These are phyloP conservation scores for Xiphophorus maculatus DNA, from an alignment of 2,113 vertebrate genomes.

Conservation along the genomic window DNA sequence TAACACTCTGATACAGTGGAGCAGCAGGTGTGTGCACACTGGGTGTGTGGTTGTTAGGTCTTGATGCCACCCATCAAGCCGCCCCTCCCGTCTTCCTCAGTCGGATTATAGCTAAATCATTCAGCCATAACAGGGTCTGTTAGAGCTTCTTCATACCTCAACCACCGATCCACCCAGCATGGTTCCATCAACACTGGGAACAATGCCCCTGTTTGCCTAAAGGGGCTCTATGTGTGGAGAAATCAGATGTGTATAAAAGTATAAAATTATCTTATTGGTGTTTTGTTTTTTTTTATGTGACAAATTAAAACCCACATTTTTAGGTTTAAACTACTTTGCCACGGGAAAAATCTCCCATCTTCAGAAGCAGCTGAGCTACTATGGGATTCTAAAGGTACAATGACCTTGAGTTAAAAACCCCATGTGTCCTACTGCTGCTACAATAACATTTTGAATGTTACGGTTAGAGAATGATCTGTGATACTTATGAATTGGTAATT, in stretches of 20 bases:
- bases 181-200: constrained; percentile 43
- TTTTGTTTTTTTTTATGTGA: constrained; percentile 22
- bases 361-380: not conserved
- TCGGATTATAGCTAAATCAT: constrained; percentile 72
- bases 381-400: not conserved
- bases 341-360: constrained; percentile 8
- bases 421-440: not conserved
- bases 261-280: constrained; percentile 9
- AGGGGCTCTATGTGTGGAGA: not conserved
- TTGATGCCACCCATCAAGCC: constrained; percentile 46
- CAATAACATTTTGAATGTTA: not conserved
- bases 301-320: constrained; percentile 16
- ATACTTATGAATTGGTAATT: not conserved
- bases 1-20: constrained; percentile 54
- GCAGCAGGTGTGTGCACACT: constrained; percentile 69
- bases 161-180: constrained; percentile 63
- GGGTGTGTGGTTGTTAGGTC: constrained; percentile 56
- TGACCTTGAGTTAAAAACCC: not conserved
- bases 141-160: constrained; percentile 52
- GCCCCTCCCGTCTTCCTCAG: constrained; percentile 48
- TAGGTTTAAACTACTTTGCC: constrained; percentile 17
- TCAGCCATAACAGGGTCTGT: constrained; percentile 62
- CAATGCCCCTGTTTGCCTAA: constrained; percentile 27
- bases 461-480: not conserved
- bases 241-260: constrained; percentile 16